Evolutionary conservation across 1,140 invertebrate species (phyloP).

Genomic region (Phymastichus coffea): DNA sequence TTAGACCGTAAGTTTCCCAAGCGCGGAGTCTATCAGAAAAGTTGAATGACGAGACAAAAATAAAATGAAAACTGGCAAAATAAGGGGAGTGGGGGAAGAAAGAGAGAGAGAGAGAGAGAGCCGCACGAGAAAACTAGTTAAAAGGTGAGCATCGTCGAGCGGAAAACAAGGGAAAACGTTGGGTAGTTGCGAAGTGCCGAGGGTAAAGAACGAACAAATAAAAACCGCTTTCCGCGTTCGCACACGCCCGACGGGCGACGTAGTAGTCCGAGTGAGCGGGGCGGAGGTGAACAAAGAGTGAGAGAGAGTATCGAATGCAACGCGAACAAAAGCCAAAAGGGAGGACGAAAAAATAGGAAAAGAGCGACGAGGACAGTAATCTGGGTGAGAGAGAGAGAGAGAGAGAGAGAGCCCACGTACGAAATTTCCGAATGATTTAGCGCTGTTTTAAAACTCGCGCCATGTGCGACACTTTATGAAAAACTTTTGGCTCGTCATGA

Average conservation of each 20-base stretch:
- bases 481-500: slow-evolving; percentile 9
- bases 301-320: not conserved
- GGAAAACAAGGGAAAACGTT: too few relatives aligned
- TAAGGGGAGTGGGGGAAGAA: too few relatives aligned
- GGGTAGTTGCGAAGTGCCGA: too few relatives aligned
- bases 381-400: not conserved
- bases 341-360: slow-evolving; percentile 5
- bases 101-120: not conserved
- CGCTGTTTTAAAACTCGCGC: slow-evolving; percentile 22
- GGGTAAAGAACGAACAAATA: too few relatives aligned
- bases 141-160: too few relatives aligned
- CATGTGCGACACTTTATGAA: slow-evolving; percentile 14
- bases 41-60: not conserved
- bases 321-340: not conserved
- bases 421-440: slow-evolving; percentile 25
- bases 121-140: not conserved
- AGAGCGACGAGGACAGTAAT: slow-evolving; percentile 12
- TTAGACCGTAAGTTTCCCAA: too few relatives aligned
- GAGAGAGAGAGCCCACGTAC: too few relatives aligned
- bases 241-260: too few relatives aligned
- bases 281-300: not conserved
- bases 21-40: too few relatives aligned
- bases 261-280: too few relatives aligned
- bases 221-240: too few relatives aligned
- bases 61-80: not conserved